Conservation (phyloP, 1,140 invertebrate species). For the Pachyrhynchus sulphureomaculatus region DNA sequence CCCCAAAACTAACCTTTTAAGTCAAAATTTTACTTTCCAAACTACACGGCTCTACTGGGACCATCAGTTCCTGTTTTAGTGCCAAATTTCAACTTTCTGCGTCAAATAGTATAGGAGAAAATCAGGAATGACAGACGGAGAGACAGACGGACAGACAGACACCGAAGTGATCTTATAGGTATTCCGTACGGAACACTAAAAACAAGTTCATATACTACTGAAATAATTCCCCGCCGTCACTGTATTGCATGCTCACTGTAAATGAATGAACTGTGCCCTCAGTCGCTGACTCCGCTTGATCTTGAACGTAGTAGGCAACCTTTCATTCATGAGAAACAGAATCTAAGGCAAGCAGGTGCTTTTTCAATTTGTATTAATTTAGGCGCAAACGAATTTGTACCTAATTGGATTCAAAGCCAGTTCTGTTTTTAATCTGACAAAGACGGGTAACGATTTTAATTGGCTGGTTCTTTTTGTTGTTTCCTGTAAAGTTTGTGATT, state of each 20-base stretch:
- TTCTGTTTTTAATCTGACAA: not conserved
- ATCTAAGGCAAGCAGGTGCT: not conserved
- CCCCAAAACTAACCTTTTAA: no score
- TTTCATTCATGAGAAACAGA: conserved; percentile 15
- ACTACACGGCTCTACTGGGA: no score
- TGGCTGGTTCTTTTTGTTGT: not conserved
- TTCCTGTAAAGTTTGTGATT: not conserved
- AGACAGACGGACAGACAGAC: no score
- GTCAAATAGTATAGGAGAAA: no score
- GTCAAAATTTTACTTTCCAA: no score
- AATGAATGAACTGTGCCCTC: conserved; percentile 23
- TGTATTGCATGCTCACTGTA: not conserved
- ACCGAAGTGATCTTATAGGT: no score
- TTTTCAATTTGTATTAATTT: conserved; percentile 12
- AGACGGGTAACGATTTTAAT: conserved; percentile 1
- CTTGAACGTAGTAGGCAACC: not conserved
- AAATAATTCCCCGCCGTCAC: no score
- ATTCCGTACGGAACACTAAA: no score
- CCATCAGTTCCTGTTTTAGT: no score
- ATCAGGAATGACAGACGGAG: no score
- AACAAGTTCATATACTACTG: no score
- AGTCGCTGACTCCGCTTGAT: not conserved
- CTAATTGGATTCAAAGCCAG: conserved; percentile 6
- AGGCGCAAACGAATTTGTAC: conserved; percentile 1
- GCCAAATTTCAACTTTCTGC: no score